Evolutionary conservation across 2,888 invertebrate genomes (phyloP).

Genomic region (Scotopteryx bipunctaria): DNA sequence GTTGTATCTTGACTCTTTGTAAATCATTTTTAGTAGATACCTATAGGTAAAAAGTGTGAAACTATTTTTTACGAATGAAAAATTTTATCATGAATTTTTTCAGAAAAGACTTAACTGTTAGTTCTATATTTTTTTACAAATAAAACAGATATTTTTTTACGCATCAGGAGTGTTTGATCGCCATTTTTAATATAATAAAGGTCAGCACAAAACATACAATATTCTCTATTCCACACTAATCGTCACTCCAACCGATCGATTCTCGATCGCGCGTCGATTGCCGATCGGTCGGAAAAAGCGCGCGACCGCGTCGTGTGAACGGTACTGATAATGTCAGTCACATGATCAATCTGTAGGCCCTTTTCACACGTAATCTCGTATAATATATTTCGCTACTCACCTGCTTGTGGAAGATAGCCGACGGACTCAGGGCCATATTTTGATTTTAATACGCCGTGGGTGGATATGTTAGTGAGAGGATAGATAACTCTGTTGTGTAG

Average conservation of each 20-base stretch:
- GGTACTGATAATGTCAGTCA: conserved; percentile 38
- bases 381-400: conserved; percentile 62
- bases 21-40: too few relatives aligned
- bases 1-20: too few relatives aligned
- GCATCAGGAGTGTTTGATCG: too few relatives aligned
- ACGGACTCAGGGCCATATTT: conserved; percentile 36
- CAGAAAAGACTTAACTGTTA: too few relatives aligned
- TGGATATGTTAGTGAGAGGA: not conserved
- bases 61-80: too few relatives aligned
- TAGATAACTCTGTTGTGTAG: not conserved
- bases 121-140: too few relatives aligned
- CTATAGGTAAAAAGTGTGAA: too few relatives aligned
- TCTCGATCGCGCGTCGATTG: conserved; percentile 21
- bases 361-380: conserved; percentile 65
- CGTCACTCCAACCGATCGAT: conserved; percentile 7
- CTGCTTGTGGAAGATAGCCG: conserved; percentile 40
- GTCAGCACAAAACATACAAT: too few relatives aligned
- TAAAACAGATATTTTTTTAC: too few relatives aligned
- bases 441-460: conserved; percentile 24
- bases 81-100: too few relatives aligned
- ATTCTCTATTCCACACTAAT: not conserved
- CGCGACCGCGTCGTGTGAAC: conserved; percentile 30
- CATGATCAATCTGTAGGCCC: conserved; percentile 57
- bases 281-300: conserved; percentile 24
- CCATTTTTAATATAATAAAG: too few relatives aligned